phyloP scores from a whole-genome alignment of 2,888 invertebrate species.

The Proisotoma minuta region DNA sequence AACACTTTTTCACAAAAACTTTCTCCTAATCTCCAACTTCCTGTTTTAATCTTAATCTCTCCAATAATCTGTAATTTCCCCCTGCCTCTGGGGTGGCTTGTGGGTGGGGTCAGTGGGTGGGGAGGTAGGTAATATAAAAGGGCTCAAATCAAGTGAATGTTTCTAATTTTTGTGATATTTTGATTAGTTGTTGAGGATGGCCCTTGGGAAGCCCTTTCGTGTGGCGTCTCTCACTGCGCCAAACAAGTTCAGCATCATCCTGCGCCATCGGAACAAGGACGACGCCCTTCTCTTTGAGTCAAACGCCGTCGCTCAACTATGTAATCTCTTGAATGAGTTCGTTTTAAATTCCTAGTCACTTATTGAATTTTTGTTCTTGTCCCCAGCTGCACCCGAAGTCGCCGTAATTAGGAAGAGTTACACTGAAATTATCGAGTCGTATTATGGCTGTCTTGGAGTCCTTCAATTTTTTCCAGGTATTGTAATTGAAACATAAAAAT shows the following conservation, averaged over 20 bases:
- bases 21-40: no score
- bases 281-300: conserved; percentile 87
- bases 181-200: conserved; percentile 60
- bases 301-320: conserved; percentile 78
- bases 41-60: no score
- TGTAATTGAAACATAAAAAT: no score
- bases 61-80: no score
- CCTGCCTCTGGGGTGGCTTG: no score
- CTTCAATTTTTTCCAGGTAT: conserved; percentile 75
- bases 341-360: neutral
- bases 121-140: no score
- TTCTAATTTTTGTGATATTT: neutral
- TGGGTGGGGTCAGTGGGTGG: no score
- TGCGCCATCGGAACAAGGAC: conserved; percentile 82
- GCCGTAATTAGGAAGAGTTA: conserved; percentile 85
- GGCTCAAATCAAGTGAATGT: neutral
- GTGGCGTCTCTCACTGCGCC: conserved; percentile 83
- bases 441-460: conserved; percentile 86
- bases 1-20: no score
- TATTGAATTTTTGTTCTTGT: neutral
- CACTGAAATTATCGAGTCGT: conserved; percentile 85
- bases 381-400: conserved; percentile 72
- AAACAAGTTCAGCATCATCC: conserved; percentile 79
- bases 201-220: conserved; percentile 89
- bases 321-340: conserved; percentile 56